Conservation (phyloP, 2,888 invertebrate genomes). For the Caenorhabditis sinica region DNA sequence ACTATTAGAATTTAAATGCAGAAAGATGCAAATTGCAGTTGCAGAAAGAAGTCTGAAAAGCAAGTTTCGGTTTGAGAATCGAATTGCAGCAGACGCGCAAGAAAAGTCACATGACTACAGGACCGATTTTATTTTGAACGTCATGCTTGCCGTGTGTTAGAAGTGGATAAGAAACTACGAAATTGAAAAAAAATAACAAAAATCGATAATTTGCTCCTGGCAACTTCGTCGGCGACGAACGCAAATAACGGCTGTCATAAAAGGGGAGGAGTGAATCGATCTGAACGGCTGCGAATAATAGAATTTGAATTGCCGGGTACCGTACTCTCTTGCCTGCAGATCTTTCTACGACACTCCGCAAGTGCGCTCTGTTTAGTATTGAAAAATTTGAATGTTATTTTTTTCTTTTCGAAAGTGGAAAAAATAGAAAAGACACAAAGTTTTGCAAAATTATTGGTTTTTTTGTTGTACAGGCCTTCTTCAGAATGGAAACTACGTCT, state of each 20-base stretch:
- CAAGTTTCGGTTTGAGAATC: too few species aligned
- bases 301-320: slow-evolving; percentile 64
- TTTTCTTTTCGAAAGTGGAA: slow-evolving; percentile 54
- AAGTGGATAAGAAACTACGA: not conserved
- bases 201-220: slow-evolving; percentile 35
- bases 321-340: slow-evolving; percentile 51
- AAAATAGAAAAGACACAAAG: not conserved
- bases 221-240: slow-evolving; percentile 12
- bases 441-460: not conserved
- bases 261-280: slow-evolving; percentile 46
- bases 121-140: too few species aligned
- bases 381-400: slow-evolving; percentile 37
- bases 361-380: slow-evolving; percentile 38
- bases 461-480: not conserved
- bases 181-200: not conserved
- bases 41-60: too few species aligned
- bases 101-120: too few species aligned
- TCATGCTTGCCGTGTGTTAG: too few species aligned
- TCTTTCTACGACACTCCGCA: slow-evolving; percentile 55
- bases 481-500: too few species aligned
- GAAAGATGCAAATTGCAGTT: too few species aligned
- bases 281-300: not conserved
- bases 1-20: too few species aligned
- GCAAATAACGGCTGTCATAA: slow-evolving; percentile 45
- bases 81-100: too few species aligned